Conservation (phyloP, 2,797 vertebrate species). For the Denticeps clupeoides region DNA sequence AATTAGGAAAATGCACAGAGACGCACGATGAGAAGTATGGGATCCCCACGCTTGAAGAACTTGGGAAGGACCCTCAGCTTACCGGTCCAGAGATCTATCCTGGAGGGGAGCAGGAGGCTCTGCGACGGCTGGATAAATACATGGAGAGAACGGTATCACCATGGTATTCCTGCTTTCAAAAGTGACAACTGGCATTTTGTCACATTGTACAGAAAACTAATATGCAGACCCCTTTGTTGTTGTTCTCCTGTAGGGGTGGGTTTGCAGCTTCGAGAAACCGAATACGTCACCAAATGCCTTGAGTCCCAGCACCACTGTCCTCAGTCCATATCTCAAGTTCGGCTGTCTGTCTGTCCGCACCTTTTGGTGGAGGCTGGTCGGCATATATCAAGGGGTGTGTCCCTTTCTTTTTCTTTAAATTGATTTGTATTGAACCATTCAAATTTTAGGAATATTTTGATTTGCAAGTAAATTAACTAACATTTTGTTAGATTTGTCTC, state of each 20-base stretch:
- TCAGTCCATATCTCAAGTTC: conserved; percentile 61
- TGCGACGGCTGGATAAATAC: conserved; percentile 47
- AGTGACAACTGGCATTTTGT: background rate
- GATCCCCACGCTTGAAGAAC: conserved; percentile 47
- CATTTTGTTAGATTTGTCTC: too few relatives aligned
- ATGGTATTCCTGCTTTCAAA: background rate
- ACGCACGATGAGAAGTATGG: conserved; percentile 31
- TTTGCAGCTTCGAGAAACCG: conserved; percentile 64
- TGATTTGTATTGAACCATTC: too few relatives aligned
- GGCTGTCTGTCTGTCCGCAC: conserved; percentile 63
- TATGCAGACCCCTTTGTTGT: background rate
- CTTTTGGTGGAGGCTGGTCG: conserved; percentile 61
- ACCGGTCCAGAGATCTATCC: conserved; percentile 45
- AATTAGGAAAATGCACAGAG: conserved; percentile 41
- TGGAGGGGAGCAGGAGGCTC: conserved; percentile 55
- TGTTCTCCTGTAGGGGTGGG: conserved; percentile 46
- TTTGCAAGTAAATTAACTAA: too few relatives aligned
- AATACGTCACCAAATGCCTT: conserved; percentile 60
- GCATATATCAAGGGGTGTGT: conserved; percentile 58
- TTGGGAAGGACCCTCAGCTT: conserved; percentile 34
- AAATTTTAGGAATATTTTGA: too few relatives aligned
- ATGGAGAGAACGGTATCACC: conserved; percentile 46
- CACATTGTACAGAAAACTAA: background rate
- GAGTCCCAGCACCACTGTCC: conserved; percentile 65
- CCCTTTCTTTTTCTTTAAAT: too few relatives aligned